Evolutionary conservation across 2,888 invertebrate genomes (phyloP).

Genomic region (Hyppa rectilinea): DNA sequence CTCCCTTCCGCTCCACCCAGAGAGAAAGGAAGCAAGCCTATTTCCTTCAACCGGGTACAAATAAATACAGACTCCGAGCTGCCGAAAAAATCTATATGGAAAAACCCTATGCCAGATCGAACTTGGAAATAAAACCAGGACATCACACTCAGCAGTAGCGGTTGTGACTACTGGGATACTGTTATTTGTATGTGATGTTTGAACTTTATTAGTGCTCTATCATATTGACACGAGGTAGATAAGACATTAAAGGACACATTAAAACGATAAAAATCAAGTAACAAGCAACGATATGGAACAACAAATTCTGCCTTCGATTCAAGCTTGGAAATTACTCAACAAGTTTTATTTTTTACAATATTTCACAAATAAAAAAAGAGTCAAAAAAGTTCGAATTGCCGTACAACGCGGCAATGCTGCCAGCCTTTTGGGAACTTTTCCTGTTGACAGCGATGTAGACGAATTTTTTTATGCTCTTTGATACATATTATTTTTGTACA

Average conservation of each 20-base stretch:
- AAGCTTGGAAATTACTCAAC: neutral
- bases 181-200: neutral
- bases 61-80: neutral
- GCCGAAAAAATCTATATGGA: neutral
- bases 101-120: no score
- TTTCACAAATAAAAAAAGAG: no score
- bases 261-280: neutral
- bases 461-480: no score
- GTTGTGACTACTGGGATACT: neutral
- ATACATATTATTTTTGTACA: no score
- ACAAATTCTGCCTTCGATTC: neutral
- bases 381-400: no score
- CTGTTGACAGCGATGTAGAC: no score
- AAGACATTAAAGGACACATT: no score
- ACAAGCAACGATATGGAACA: neutral
- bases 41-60: neutral
- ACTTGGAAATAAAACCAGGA: neutral
- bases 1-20: no score
- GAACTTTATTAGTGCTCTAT: neutral
- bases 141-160: neutral
- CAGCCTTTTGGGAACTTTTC: no score
- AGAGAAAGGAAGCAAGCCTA: neutral
- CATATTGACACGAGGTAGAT: no score
- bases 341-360: no score
- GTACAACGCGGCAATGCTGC: no score